These are phyloP conservation scores for Macrocentrus cingulum DNA, from an alignment of 1,140 invertebrate genomes.

Conservation along the genomic window DNA sequence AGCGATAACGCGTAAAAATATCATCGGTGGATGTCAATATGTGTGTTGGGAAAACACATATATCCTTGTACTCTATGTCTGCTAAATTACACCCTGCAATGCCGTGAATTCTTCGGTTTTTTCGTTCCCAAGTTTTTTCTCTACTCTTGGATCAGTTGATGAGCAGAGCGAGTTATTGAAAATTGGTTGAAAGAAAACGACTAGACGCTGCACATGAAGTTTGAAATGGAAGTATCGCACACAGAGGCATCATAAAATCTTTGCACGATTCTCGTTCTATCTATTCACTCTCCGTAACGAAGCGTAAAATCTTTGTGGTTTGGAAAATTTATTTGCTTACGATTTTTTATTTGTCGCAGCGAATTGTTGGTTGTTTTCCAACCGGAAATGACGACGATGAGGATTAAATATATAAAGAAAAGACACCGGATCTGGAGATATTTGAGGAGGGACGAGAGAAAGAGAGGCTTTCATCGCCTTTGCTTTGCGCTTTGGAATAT, in stretches of 20 bases:
- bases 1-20: slow-evolving; percentile 12
- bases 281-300: slow-evolving; percentile 24
- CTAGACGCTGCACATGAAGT: background rate
- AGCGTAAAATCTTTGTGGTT: slow-evolving; percentile 29
- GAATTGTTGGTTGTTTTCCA: too few species aligned
- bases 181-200: background rate
- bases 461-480: slow-evolving; percentile 24
- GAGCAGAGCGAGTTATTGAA: slow-evolving; percentile 1
- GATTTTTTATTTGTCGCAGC: too few species aligned
- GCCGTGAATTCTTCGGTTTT: too few species aligned
- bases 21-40: slow-evolving; percentile 12
- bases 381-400: too few species aligned
- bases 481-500: too few species aligned
- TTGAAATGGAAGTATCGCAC: slow-evolving; percentile 19
- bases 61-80: background rate
- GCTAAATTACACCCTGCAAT: too few species aligned
- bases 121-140: slow-evolving; percentile 4
- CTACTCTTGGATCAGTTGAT: background rate
- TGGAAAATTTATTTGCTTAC: too few species aligned
- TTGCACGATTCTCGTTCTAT: slow-evolving; percentile 18
- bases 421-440: slow-evolving; percentile 16
- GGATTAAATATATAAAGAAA: too few species aligned
- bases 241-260: slow-evolving; percentile 26
- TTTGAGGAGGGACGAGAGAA: slow-evolving; percentile 16
- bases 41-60: background rate